Percentiles rank a stretch among this genome's conserved stretches.
Evolutionary conservation across 2,113 vertebrate genomes (phyloP).

Genomic region (Tapirus terrestris): DNA sequence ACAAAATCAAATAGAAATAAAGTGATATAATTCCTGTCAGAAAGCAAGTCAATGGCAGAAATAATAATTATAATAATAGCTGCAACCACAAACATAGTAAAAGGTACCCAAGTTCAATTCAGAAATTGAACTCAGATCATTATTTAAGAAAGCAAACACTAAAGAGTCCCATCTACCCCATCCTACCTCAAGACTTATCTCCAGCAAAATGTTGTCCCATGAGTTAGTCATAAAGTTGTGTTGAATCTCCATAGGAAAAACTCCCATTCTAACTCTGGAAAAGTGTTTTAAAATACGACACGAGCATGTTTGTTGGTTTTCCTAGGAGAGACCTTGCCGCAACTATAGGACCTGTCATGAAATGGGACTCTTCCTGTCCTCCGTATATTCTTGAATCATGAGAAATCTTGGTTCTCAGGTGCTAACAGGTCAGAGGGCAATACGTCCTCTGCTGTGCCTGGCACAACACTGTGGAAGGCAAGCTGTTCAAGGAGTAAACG

Average conservation of each 20-base stretch:
- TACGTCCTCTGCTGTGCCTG: neutral
- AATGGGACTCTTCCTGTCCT: neutral
- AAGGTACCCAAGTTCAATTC: neutral
- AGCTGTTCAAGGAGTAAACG: neutral
- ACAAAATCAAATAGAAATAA: conserved; percentile 18
- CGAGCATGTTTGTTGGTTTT: neutral
- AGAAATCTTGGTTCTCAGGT: neutral
- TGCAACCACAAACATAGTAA: neutral
- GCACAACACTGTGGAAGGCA: neutral
- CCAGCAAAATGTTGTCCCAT: neutral
- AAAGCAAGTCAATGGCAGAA: neutral
- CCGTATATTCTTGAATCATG: neutral
- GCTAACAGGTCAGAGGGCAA: neutral
- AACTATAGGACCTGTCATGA: neutral
- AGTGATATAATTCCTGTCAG: neutral
- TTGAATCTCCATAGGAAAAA: neutral
- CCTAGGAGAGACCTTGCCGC: neutral
- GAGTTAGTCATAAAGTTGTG: neutral
- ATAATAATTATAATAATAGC: neutral
- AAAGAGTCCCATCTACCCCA: neutral
- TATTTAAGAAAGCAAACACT: neutral
- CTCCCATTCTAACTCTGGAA: neutral
- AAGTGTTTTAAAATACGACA: neutral
- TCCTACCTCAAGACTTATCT: neutral
- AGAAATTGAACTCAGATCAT: neutral